Conservation (phyloP, 2,888 invertebrate genomes). For the Priocnemis perturbator region DNA sequence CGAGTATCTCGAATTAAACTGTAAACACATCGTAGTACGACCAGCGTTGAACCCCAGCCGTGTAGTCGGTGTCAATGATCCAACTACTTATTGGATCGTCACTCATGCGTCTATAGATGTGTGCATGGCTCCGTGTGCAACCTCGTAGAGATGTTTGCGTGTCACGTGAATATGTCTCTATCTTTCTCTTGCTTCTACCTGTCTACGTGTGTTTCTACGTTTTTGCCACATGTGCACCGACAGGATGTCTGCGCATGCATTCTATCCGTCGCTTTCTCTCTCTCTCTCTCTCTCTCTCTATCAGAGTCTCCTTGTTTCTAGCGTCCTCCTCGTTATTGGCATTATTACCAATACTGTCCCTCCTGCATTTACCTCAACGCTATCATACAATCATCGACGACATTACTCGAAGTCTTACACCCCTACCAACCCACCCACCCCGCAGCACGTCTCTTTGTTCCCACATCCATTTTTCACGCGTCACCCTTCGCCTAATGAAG, state of each 20-base stretch:
- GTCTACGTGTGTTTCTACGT: background rate
- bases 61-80: conserved; percentile 62
- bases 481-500: no score
- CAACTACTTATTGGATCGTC: conserved; percentile 65
- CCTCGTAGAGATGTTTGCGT: background rate
- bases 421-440: no score
- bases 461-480: no score
- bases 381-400: no score
- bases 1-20: conserved; percentile 61
- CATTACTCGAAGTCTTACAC: no score
- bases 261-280: background rate
- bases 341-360: no score
- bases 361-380: no score
- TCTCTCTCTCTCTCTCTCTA: conserved; percentile 17
- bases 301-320: background rate
- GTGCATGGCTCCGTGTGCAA: conserved; percentile 9
- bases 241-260: background rate
- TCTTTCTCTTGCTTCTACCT: conserved; percentile 9
- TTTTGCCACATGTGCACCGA: background rate
- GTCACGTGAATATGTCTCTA: background rate
- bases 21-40: conserved; percentile 59
- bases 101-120: conserved; percentile 46
- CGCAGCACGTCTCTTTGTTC: no score
- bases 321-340: background rate
- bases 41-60: conserved; percentile 13